Base-by-base conservation (phyloP, 2,113 vertebrate genomes). In the Ailuropoda melanoleuca region DNA sequence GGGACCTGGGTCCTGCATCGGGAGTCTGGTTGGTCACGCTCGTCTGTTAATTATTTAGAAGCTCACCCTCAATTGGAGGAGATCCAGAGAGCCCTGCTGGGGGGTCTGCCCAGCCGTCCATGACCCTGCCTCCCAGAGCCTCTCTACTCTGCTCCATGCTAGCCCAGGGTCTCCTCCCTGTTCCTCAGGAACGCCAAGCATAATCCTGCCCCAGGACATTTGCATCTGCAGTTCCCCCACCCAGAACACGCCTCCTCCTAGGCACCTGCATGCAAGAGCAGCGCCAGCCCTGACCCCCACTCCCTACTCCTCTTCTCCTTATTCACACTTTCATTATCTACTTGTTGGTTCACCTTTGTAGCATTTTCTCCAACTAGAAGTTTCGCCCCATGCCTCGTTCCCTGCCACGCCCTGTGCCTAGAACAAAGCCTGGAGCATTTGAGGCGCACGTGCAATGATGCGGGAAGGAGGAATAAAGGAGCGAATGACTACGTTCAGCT, bases 341-440 rank as follows among this genome's bases (percentile, higher is more conserved):
- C 48, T 3, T 13, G 4, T 3, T 6, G 19, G 26, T 43, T 18
- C 34, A 19, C 58, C 26, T 46, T 21, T 18, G n/a, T 0, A 2
- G 18, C 9, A 24, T 50, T n/a, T n/a, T 43, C 48, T 11, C 74
- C 37, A 37, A 3, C 50, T 24, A 10, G 80, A 46, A 66, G 48
- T 13, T 5, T 0, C 37, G 9, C 43, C 39, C n/a, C 2, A 3
- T 29, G 31, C 4, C 55, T 24, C 6, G 29, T 4, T 53, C 11
- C 24, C 53, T 8, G 26, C 29, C 1, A 0, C 1, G 1, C 10
- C 23, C 24, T 0, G 0, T 1, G 6, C 58, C 50, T 7, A 8
- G 34, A 39, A 34, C 37, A 11, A 46, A 11, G 29, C 19, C 43
- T 24, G 29, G 82, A 14, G 23, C 37, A 13, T 0, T 1, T 31